These are phyloP conservation scores for Netelia fuscicornis DNA, from an alignment of 2,888 invertebrate species.

Conservation along the genomic window DNA sequence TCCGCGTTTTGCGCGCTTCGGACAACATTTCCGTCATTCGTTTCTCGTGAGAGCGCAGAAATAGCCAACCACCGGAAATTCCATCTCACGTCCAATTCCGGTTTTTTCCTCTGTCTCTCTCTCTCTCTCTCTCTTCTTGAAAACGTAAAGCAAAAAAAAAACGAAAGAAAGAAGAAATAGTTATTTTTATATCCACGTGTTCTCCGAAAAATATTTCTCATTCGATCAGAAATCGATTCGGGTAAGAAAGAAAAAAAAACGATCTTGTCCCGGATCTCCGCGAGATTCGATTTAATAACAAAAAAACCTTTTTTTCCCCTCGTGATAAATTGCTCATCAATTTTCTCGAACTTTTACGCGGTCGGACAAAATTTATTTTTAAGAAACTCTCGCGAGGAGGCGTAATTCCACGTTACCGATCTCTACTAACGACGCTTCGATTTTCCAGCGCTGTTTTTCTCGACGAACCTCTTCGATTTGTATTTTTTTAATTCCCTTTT, in stretches of 20 bases:
- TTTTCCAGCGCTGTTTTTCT: slow-evolving; percentile 52
- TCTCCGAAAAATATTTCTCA: slow-evolving; percentile 36
- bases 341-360: slow-evolving; percentile 21
- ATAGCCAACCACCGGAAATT: slow-evolving; percentile 13
- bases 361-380: not conserved
- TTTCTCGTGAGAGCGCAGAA: slow-evolving; percentile 19
- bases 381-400: slow-evolving; percentile 46
- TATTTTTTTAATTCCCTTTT: not conserved
- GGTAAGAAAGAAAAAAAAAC: slow-evolving; percentile 1
- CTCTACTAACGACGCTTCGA: slow-evolving; percentile 22
- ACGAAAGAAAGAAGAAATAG: not conserved
- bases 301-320: slow-evolving; percentile 5
- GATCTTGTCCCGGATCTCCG: slow-evolving; percentile 24
- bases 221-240: slow-evolving; percentile 12
- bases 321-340: not conserved
- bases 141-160: not conserved
- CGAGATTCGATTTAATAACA: not conserved
- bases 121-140: not conserved
- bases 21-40: slow-evolving; percentile 2
- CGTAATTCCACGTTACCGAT: slow-evolving; percentile 34
- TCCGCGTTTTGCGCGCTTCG: slow-evolving; percentile 18
- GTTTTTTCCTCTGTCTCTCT: not conserved
- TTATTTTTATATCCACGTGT: slow-evolving; percentile 6
- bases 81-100: slow-evolving; percentile 3
- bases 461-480: not conserved